phyloP scores from a whole-genome alignment of 2,888 invertebrate genomes.

The Leistus spinibarbis region DNA sequence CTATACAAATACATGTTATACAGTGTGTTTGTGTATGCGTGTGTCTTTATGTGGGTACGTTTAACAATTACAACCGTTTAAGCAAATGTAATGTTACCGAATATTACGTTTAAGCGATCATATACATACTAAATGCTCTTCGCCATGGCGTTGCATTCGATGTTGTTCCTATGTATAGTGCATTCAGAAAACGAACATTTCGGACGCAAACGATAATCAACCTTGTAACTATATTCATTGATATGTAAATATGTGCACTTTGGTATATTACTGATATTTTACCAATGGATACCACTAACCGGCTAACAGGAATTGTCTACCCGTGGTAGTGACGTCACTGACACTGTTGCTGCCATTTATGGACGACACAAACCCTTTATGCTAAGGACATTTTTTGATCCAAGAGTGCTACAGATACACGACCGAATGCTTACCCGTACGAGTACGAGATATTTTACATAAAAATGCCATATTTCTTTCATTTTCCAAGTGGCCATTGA shows the following conservation, averaged over 20 bases:
- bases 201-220: neutral
- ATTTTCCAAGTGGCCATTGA: no score
- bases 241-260: neutral
- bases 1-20: neutral
- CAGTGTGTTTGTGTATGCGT: neutral
- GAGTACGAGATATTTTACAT: no score
- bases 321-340: neutral
- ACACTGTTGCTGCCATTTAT: neutral
- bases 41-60: conserved; percentile 9
- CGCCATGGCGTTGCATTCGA: neutral
- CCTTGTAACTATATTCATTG: neutral
- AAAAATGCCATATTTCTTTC: no score
- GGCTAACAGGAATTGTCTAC: no score
- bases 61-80: conserved; percentile 34
- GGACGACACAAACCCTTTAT: neutral
- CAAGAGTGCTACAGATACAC: no score
- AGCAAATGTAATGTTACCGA: conserved; percentile 27
- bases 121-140: neutral
- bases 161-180: neutral
- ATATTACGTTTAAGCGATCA: conserved; percentile 25
- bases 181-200: neutral
- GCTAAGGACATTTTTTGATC: no score
- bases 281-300: neutral
- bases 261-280: neutral
- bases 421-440: no score